Percentiles rank a stretch among this genome's conserved stretches.
Evolutionary conservation across 2,797 vertebrate genomes (phyloP).

Genomic region (Onychomys arenicola): DNA sequence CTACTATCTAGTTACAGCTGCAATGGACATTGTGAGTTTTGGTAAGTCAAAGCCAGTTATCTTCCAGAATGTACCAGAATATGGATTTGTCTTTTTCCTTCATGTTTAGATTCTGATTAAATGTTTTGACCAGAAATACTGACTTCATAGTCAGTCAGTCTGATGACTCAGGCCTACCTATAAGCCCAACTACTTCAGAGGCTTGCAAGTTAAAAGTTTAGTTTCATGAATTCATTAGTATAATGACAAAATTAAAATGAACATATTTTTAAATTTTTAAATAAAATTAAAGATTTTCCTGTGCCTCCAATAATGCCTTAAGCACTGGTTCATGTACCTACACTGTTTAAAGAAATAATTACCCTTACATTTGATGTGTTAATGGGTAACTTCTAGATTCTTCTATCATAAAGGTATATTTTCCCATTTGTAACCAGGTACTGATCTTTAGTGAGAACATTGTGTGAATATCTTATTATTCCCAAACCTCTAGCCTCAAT

Average conservation of each 20-base stretch:
- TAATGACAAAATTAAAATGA: slow-evolving; percentile 15
- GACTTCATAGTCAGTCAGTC: background rate
- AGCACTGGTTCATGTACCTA: background rate
- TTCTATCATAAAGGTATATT: background rate
- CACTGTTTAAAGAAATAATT: background rate
- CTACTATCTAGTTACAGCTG: background rate
- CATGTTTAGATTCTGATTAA: background rate
- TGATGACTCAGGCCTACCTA: background rate
- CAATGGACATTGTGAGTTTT: background rate
- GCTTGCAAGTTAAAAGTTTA: background rate
- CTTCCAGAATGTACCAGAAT: slow-evolving; percentile 23
- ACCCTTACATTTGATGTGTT: background rate
- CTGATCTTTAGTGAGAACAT: background rate
- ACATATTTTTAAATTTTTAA: slow-evolving; percentile 29
- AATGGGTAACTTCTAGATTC: background rate
- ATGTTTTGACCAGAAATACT: background rate
- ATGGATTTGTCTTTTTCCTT: slow-evolving; percentile 18
- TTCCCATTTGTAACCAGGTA: background rate
- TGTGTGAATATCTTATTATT: background rate
- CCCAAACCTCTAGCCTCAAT: slow-evolving; percentile 6
- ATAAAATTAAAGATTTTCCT: slow-evolving; percentile 38
- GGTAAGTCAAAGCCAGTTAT: background rate
- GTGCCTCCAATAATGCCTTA: background rate
- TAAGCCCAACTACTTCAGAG: background rate
- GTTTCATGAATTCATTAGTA: slow-evolving; percentile 24